Conservation (phyloP, 2,113 vertebrate genomes). For the Pelusios castaneus region DNA sequence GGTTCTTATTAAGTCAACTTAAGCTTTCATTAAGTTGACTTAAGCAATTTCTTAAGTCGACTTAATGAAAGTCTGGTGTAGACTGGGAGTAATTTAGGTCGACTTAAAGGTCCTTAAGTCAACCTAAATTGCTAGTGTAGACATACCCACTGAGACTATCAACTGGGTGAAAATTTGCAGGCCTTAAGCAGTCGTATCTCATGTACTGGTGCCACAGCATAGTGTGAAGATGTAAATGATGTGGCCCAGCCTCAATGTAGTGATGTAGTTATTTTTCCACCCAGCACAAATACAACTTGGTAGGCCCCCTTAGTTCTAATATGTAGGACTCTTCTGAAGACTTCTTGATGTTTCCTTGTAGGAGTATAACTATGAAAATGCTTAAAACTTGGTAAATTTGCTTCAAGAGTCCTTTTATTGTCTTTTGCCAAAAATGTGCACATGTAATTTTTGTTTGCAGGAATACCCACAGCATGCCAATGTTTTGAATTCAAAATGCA, state of each 20-base stretch:
- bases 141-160: accelerated
- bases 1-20: no score
- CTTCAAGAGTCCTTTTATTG: neutral
- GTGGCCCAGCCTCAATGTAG: neutral
- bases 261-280: accelerated
- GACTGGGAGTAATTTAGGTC: no score
- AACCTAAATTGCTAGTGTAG: no score
- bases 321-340: neutral
- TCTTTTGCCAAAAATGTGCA: conserved; percentile 4
- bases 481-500: neutral
- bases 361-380: accelerated
- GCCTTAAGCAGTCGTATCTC: neutral
- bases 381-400: neutral
- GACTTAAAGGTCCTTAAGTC: no score
- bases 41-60: no score
- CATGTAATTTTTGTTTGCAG: conserved; percentile 6
- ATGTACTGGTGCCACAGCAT: accelerated
- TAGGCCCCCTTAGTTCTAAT: neutral
- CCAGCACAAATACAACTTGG: neutral
- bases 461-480: neutral
- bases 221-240: no score
- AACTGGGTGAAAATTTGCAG: neutral
- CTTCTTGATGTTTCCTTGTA: neutral
- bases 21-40: no score
- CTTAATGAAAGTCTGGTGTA: no score